Evolutionary conservation across 2,113 vertebrate species (phyloP), one percentile per base, ranked within the genome.

Genomic region (Pangasianodon hypophthalmus): DNA sequence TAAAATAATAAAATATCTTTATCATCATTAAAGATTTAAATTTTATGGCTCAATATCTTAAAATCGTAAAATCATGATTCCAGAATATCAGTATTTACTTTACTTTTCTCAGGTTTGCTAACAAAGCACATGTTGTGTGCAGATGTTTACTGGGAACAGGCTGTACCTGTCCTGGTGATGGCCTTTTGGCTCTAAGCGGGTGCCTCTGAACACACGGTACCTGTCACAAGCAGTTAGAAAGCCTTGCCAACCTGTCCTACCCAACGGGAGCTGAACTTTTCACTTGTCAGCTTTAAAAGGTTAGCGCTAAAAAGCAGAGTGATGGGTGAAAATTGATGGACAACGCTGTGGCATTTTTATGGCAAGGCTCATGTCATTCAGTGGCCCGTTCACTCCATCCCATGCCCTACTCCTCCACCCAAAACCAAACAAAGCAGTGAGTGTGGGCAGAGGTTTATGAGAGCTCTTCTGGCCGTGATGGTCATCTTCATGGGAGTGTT

Each of bases 221-320:
- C 96, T 98, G 96, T 98, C 96, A 97, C 91, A 96, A 97, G 94
- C 94, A 93, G 96, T 98, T 97, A 97, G 94, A 95, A 90, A 94
- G 92, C 77, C 56, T 90, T 95, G 92, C 94, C 41, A 95, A 96
- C 95, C 93, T 96, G 94, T 96, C 92, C 95, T 95, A 94, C 97
- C 96, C 94, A 94, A 95, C 86, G 88, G 92, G 92, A 95, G 92
- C 93, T 96, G 96, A 96, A 96, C 96, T 96, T 96, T 96, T 96
- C 95, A 95, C 94, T 96, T 97, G 97, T 97, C 97, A 97, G 96
- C 97, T 96, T 96, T 95, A 93, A 98, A 98, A 97, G 96, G 96
- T 97, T 97, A 96, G 96, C 91, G 32, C 92, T 95, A 92, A 94
- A 95, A 96, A 93, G 95, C 92, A 94, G 93, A 94, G 93, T 94